A percentile compares a stretch with the other conserved stretches of the same genome.
Conservation (phyloP, 2,113 vertebrate species). For the Monarcha castaneiventris region DNA sequence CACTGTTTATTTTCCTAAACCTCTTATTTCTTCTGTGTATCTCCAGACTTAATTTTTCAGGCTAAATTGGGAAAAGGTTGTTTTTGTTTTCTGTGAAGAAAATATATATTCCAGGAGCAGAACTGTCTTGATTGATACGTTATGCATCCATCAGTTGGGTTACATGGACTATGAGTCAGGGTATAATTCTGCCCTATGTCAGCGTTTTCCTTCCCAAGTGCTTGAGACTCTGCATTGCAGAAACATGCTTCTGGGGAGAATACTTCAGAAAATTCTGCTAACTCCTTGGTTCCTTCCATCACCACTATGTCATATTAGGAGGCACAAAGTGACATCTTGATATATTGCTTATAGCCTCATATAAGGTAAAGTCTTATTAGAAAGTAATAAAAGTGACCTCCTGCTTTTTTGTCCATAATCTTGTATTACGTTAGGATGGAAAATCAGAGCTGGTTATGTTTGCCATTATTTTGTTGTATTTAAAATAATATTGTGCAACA, state of each 20-base stretch:
- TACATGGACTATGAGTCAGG: constrained; percentile 61
- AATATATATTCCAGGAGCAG: constrained; percentile 40
- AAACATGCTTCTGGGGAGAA: constrained; percentile 63
- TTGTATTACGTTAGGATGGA: constrained; percentile 49
- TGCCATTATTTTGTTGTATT: constrained; percentile 56
- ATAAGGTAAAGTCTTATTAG: constrained; percentile 72
- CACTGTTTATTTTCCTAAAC: neutral
- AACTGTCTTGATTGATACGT: constrained; percentile 51
- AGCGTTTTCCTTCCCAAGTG: constrained; percentile 32
- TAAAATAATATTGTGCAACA: constrained; percentile 52
- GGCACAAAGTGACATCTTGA: constrained; percentile 71
- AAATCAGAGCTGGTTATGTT: constrained; percentile 52
- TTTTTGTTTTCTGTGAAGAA: constrained; percentile 11
- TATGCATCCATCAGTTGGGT: constrained; percentile 54
- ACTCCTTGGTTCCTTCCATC: constrained; percentile 67
- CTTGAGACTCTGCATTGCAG: constrained; percentile 42
- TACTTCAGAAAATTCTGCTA: constrained; percentile 67
- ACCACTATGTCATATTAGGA: constrained; percentile 72
- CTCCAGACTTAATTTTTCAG: neutral
- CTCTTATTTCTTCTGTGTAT: neutral
- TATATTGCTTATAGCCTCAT: constrained; percentile 70
- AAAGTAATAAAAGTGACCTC: constrained; percentile 70
- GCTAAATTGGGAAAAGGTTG: neutral
- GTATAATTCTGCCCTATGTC: constrained; percentile 60
- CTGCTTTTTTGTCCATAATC: constrained; percentile 61